Conservation (phyloP, 2,797 vertebrate species). For the Pseudochaenichthys georgianus region DNA sequence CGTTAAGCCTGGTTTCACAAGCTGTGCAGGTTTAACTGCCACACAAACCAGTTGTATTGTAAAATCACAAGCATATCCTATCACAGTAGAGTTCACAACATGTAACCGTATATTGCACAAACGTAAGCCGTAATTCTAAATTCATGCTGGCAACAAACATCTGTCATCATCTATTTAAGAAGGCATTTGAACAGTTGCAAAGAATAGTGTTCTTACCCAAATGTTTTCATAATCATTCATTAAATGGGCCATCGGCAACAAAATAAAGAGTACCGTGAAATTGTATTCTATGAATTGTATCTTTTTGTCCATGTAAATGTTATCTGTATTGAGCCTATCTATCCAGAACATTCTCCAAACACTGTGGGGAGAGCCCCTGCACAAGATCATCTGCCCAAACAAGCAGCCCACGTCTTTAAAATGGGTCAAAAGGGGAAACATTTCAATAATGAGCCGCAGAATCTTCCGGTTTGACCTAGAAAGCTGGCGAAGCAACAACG, state of each 20-base stretch:
- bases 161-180: not conserved
- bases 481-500: not conserved
- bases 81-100: too few relatives aligned
- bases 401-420: conserved; percentile 1
- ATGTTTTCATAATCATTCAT: not conserved
- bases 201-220: not conserved
- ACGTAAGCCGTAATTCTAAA: not conserved
- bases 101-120: not conserved
- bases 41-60: conserved; percentile 4
- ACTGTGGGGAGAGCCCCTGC: not conserved
- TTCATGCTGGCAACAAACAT: not conserved
- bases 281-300: not conserved
- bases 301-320: not conserved
- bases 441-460: conserved; percentile 2
- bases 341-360: not conserved
- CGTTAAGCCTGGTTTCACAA: not conserved
- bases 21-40: not conserved
- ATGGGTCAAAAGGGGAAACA: not conserved
- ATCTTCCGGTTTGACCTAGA: not conserved
- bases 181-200: not conserved
- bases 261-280: not conserved
- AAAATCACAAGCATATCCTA: not conserved
- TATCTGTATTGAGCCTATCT: not conserved
- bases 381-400: conserved; percentile 1
- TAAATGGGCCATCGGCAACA: not conserved